phyloP scores from a whole-genome alignment of 2,113 vertebrate species.

The Scomber colias region DNA sequence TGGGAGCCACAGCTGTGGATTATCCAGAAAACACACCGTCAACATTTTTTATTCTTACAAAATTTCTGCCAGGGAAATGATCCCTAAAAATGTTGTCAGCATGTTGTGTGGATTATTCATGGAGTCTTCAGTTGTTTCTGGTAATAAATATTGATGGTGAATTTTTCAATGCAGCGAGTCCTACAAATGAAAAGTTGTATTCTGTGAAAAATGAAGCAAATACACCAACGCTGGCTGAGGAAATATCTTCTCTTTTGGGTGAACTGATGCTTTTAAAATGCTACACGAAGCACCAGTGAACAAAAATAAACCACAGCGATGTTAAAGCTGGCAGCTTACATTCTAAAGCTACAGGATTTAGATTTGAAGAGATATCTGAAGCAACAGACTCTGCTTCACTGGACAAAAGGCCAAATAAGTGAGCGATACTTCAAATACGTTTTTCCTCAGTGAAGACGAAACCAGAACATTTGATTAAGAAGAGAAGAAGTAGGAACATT shows the following conservation, averaged over 20 bases:
- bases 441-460: not conserved
- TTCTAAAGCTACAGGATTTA: not conserved
- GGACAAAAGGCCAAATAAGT: too few relatives aligned
- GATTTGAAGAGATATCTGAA: not conserved
- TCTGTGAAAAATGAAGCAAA: not conserved
- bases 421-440: too few relatives aligned
- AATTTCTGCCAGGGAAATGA: conserved; percentile 21
- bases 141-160: not conserved
- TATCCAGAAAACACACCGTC: conserved; percentile 14
- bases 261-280: conserved; percentile 15
- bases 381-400: too few relatives aligned
- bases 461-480: not conserved
- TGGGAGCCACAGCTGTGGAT: not conserved
- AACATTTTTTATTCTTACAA: conserved; percentile 26
- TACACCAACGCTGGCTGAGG: too few relatives aligned
- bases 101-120: not conserved
- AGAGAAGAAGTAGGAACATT: not conserved
- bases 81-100: conserved; percentile 16
- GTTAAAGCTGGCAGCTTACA: not conserved
- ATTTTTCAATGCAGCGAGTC: conserved; percentile 1
- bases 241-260: too few relatives aligned
- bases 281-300: not conserved
- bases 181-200: not conserved
- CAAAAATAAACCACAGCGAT: not conserved
- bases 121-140: not conserved